Percentiles rank a stretch among this genome's conserved stretches.
Evolutionary conservation across 2,888 invertebrate species (phyloP).

Genomic region (Lithophane ornitopus): DNA sequence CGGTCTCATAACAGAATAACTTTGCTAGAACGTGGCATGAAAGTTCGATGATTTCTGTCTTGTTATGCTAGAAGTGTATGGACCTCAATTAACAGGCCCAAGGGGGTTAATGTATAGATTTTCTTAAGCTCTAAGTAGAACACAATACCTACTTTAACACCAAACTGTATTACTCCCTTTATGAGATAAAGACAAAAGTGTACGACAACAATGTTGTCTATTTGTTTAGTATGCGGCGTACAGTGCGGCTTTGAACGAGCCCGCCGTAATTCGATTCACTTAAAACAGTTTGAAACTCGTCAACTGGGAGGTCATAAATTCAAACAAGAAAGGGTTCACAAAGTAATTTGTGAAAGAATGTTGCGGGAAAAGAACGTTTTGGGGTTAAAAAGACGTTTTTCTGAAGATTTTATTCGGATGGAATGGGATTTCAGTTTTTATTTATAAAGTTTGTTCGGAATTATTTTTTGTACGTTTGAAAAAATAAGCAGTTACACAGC

Average conservation of each 20-base stretch:
- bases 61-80: not conserved
- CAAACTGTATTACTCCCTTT: not conserved
- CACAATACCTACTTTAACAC: conserved; percentile 20
- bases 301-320: conserved; percentile 61
- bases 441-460: conserved; percentile 12
- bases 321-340: conserved; percentile 61
- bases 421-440: conserved; percentile 22
- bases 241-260: conserved; percentile 33
- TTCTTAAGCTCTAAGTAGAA: not conserved
- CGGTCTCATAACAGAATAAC: not conserved
- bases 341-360: conserved; percentile 64
- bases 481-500: no score
- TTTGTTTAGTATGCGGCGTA: conserved; percentile 51
- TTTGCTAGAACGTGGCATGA: not conserved
- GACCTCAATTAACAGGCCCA: not conserved
- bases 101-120: not conserved
- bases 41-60: not conserved
- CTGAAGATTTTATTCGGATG: conserved; percentile 33
- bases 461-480: conserved; percentile 11
- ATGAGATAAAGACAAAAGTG: conserved; percentile 25
- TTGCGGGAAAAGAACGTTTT: conserved; percentile 54
- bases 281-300: conserved; percentile 62
- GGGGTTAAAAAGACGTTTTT: conserved; percentile 33
- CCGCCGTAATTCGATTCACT: conserved; percentile 57
- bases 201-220: conserved; percentile 35